Conservation (phyloP, 2,797 vertebrate genomes). For the Etheostoma nigrum region DNA sequence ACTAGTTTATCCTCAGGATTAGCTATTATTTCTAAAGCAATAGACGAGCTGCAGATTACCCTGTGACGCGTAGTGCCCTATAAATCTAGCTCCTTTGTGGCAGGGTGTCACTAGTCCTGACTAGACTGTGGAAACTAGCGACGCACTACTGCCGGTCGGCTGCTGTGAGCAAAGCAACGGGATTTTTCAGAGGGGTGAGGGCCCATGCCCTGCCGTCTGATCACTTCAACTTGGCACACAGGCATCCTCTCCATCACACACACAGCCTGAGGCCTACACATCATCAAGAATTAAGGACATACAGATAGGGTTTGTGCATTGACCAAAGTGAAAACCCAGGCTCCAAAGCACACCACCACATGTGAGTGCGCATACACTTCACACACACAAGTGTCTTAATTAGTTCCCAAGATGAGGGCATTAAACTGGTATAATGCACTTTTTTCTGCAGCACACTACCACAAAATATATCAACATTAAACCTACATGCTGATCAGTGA, state of each 20-base stretch:
- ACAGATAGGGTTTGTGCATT: slow-evolving; percentile 84
- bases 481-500: slow-evolving; percentile 55
- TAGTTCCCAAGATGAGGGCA: slow-evolving; percentile 81
- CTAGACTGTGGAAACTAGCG: slow-evolving; percentile 47
- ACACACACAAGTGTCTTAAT: slow-evolving; percentile 77
- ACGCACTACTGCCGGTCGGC: slow-evolving; percentile 31
- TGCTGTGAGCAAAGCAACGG: slow-evolving; percentile 54
- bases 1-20: slow-evolving; percentile 51
- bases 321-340: slow-evolving; percentile 81
- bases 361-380: slow-evolving; percentile 37
- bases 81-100: slow-evolving; percentile 71
- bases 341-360: slow-evolving; percentile 58
- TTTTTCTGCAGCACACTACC: slow-evolving; percentile 62
- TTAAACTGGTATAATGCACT: slow-evolving; percentile 81
- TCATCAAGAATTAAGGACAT: slow-evolving; percentile 89
- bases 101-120: slow-evolving; percentile 58
- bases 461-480: slow-evolving; percentile 61
- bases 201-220: slow-evolving; percentile 64
- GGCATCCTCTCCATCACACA: slow-evolving; percentile 85
- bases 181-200: slow-evolving; percentile 60
- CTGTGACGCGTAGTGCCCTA: slow-evolving; percentile 50
- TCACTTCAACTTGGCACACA: slow-evolving; percentile 81
- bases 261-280: slow-evolving; percentile 85
- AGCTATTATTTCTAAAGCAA: slow-evolving; percentile 66
- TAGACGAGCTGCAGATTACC: slow-evolving; percentile 64